phyloP scores from a whole-genome alignment of 1,140 invertebrate genomes.

The Leptinotarsa texana region DNA sequence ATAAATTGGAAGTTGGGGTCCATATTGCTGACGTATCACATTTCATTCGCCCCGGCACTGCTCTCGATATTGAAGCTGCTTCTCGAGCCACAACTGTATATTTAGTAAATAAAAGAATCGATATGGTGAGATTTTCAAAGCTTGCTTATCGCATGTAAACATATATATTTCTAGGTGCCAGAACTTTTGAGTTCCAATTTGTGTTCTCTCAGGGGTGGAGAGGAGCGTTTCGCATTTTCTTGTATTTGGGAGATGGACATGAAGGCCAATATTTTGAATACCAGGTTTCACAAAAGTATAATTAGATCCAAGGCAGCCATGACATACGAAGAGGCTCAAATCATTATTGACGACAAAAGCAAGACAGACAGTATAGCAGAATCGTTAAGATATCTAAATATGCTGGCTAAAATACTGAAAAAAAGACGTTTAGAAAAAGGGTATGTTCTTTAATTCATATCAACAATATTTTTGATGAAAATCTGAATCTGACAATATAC shows the following conservation, averaged over 20 bases:
- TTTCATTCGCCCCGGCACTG: constrained; percentile 87
- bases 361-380: constrained; percentile 75
- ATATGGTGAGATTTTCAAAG: constrained; percentile 73
- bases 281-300: constrained; percentile 89
- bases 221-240: constrained; percentile 91
- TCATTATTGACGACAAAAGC: constrained; percentile 82
- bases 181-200: constrained; percentile 90
- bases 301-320: constrained; percentile 86
- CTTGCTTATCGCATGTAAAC: background rate
- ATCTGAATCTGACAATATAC: too few species aligned
- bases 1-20: constrained; percentile 87
- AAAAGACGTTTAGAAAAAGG: constrained; percentile 85
- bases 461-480: too few species aligned
- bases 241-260: constrained; percentile 89
- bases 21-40: constrained; percentile 96
- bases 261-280: constrained; percentile 82
- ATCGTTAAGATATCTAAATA: constrained; percentile 81
- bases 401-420: constrained; percentile 89
- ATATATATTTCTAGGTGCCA: constrained; percentile 52
- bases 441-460: constrained; percentile 53
- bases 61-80: constrained; percentile 86
- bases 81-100: constrained; percentile 88
- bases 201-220: constrained; percentile 83
- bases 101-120: constrained; percentile 84
- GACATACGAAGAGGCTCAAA: constrained; percentile 95